Evolutionary conservation across 2,113 vertebrate species (phyloP).

Genomic region (Empidonax traillii): DNA sequence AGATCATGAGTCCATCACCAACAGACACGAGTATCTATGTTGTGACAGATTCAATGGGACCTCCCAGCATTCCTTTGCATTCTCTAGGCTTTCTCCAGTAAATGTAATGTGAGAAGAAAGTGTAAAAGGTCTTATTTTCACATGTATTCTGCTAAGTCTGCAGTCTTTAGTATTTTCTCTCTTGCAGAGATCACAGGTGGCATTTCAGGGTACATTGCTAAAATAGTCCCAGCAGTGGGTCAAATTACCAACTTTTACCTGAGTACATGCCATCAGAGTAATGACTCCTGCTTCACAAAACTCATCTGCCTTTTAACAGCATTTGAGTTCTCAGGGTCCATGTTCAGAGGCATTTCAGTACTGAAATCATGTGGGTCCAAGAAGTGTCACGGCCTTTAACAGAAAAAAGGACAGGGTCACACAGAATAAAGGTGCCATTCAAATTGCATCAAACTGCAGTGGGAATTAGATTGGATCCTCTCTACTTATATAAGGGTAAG

Average conservation of each 20-base stretch:
- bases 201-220: background rate
- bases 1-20: background rate
- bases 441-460: background rate
- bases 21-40: background rate
- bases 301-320: conserved; percentile 14
- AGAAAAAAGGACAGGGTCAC: background rate
- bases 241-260: background rate
- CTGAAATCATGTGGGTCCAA: background rate
- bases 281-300: background rate
- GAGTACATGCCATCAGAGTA: background rate
- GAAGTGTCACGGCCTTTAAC: background rate
- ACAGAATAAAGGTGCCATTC: background rate
- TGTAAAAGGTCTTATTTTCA: background rate
- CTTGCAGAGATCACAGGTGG: background rate
- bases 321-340: background rate
- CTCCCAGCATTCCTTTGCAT: background rate
- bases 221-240: background rate
- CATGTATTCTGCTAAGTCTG: background rate
- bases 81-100: background rate
- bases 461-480: background rate
- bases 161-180: background rate
- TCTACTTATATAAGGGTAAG: background rate
- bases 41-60: background rate
- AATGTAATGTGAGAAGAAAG: background rate
- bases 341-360: background rate